Conservation (phyloP, 2,888 invertebrate species). For the Aphidius colemani region DNA sequence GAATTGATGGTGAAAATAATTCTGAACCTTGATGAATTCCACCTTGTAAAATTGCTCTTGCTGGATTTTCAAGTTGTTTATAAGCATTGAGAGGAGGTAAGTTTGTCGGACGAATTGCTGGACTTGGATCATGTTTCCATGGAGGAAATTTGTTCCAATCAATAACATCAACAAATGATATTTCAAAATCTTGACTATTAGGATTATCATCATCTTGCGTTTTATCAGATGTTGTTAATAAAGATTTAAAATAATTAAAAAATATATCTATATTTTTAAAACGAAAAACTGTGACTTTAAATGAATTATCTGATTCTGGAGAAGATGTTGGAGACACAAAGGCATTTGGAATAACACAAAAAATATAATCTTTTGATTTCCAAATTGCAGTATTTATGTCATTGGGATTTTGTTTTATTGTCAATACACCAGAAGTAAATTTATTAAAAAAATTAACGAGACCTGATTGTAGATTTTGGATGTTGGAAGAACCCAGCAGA, state of each 20-base stretch:
- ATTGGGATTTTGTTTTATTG: conserved; percentile 19
- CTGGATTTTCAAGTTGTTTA: conserved; percentile 39
- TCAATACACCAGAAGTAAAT: conserved; percentile 43
- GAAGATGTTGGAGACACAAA: neutral
- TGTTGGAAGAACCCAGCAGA: conserved; percentile 37
- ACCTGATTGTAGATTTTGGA: conserved; percentile 42
- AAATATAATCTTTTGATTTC: conserved; percentile 42
- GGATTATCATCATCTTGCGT: no score
- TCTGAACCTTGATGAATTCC: conserved; percentile 46
- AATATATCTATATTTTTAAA: conserved; percentile 35
- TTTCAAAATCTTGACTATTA: conserved; percentile 46
- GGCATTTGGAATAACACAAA: conserved; percentile 43
- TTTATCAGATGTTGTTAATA: conserved; percentile 16
- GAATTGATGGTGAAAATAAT: conserved; percentile 44
- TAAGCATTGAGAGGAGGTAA: conserved; percentile 54
- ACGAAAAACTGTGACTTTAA: conserved; percentile 39
- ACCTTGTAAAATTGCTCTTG: conserved; percentile 49
- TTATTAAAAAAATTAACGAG: conserved; percentile 45
- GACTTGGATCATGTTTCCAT: conserved; percentile 49
- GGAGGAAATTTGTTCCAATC: conserved; percentile 47
- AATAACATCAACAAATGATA: conserved; percentile 47
- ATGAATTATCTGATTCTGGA: neutral
- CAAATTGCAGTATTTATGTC: conserved; percentile 44
- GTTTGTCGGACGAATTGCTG: conserved; percentile 47
- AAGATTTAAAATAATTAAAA: conserved; percentile 34